Base-by-base conservation (phyloP, 2,113 vertebrate species). In the Baryphthengus martii region DNA sequence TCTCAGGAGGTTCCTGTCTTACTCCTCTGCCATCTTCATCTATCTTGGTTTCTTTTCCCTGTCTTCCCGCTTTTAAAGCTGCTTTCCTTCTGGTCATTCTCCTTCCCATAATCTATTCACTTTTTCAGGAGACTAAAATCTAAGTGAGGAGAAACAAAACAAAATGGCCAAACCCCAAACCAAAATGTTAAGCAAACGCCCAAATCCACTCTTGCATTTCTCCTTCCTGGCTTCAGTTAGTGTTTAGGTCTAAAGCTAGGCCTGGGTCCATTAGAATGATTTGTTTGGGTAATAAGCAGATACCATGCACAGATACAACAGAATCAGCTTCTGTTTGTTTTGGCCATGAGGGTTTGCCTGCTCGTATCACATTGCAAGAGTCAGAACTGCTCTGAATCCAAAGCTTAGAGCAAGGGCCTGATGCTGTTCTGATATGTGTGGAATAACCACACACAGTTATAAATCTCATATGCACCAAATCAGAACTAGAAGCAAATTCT, bases 221-320 rank as follows among this genome's bases (percentile, higher is more conserved):
- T 77, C 14, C 2, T 67, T 95, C 40, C 52, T 90, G 78, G 72
- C 55, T 85, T 83, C 23, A 66, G 26, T 37, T 55, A 7, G 6
- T 63, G 59, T 92, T 95, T 93, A 74, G 63, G 85, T 90, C 78
- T 77, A 83, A 90, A 88, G 55, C 47, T 71, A 88, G 79, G 55
- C 61, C 39, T 68, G 61, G 42, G 44, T 87, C 75, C 80, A 92
- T 79, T 78, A 76, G 50, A 70, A 75, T 13, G 25, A 82, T 85
- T 86, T 84, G 56, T 90, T 92, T 90, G 59, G 37, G 61, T 86
- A 90, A 88, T 58, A 92, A 80, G 72, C 63, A 88, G 94, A 85
- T 75, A 88, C 65, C 67, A 72, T 35, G 56, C 47, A 81, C 39
- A 84, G 75, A 81, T 88, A 90, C 11, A 90, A 84, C 33, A 83